A percentile compares a stretch with the other conserved stretches of the same genome.
Evolutionary conservation across 2,888 invertebrate genomes (phyloP).

Genomic region (Melanotus villosus): DNA sequence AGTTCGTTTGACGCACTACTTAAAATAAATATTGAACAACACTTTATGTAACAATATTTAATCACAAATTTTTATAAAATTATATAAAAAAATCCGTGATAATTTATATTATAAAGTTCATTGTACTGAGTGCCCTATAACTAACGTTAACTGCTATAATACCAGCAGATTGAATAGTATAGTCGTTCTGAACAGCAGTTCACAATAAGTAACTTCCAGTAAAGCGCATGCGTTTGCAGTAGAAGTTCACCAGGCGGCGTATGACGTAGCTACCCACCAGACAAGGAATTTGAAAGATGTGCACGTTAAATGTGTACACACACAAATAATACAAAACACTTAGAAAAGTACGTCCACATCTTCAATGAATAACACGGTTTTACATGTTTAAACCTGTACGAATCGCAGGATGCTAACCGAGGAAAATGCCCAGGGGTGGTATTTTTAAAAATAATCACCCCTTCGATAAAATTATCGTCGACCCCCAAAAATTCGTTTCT

Average conservation of each 20-base stretch:
- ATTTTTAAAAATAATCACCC: too few species aligned
- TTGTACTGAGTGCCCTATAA: conserved; percentile 52
- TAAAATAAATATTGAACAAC: conserved; percentile 14
- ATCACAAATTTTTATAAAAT: not conserved
- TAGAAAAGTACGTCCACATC: too few species aligned
- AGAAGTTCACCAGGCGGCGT: conserved; percentile 38
- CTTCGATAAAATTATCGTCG: too few species aligned
- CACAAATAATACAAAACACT: not conserved
- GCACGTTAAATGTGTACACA: conserved; percentile 38
- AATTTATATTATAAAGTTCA: conserved; percentile 44
- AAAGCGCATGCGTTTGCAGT: conserved; percentile 45
- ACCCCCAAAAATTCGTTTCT: too few species aligned
- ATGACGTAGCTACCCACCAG: conserved; percentile 51
- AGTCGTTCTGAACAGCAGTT: conserved; percentile 38
- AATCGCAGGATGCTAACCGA: too few species aligned
- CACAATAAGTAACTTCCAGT: conserved; percentile 46
- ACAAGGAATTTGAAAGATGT: conserved; percentile 59
- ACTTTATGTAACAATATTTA: conserved; percentile 5
- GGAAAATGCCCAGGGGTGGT: too few species aligned
- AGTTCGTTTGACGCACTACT: conserved; percentile 1
- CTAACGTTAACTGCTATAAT: conserved; percentile 34
- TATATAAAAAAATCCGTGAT: not conserved
- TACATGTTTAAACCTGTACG: not conserved
- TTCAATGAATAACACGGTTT: too few species aligned
- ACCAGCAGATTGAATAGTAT: conserved; percentile 39